Conservation (phyloP, 1,140 invertebrate genomes). For the Dendroctonus ponderosae region DNA sequence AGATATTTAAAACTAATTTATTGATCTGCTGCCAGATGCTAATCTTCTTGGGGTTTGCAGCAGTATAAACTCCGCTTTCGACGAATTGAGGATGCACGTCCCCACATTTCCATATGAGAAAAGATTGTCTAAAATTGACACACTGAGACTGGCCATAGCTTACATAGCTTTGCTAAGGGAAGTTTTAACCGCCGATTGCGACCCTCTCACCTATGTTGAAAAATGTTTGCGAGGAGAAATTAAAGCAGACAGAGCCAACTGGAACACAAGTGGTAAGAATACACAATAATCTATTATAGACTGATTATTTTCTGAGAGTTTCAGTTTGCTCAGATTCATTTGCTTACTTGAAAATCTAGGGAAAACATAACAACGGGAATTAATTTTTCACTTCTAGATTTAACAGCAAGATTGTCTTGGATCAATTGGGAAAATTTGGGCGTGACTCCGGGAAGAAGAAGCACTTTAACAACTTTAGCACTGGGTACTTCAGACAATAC, state of each 20-base stretch:
- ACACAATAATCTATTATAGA: not conserved
- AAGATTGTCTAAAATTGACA: slow-evolving; percentile 95
- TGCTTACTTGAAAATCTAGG: too few relatives aligned
- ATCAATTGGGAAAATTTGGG: slow-evolving; percentile 99
- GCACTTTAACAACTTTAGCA: slow-evolving; percentile 76
- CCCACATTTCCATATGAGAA: slow-evolving; percentile 99
- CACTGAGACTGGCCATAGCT: slow-evolving; percentile 89
- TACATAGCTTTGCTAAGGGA: slow-evolving; percentile 94
- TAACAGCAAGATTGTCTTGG: slow-evolving; percentile 95
- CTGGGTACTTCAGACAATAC: slow-evolving; percentile 66
- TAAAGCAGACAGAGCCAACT: slow-evolving; percentile 80
- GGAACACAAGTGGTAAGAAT: slow-evolving; percentile 92
- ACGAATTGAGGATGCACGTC: slow-evolving; percentile 90
- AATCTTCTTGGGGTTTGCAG: slow-evolving; percentile 59
- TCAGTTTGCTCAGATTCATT: too few relatives aligned
- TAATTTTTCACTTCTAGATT: slow-evolving; percentile 67
- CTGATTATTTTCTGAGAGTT: too few relatives aligned
- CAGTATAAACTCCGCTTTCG: slow-evolving; percentile 99
- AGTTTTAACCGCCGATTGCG: slow-evolving; percentile 84
- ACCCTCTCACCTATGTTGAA: slow-evolving; percentile 92
- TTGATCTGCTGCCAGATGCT: not conserved
- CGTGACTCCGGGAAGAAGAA: slow-evolving; percentile 82
- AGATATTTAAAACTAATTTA: too few relatives aligned
- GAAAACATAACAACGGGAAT: too few relatives aligned
- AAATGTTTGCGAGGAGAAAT: slow-evolving; percentile 86